Evolutionary conservation across 2,888 invertebrate species (phyloP), one percentile per base, ranked within the genome.

Genomic region (Oscheius sp.): DNA sequence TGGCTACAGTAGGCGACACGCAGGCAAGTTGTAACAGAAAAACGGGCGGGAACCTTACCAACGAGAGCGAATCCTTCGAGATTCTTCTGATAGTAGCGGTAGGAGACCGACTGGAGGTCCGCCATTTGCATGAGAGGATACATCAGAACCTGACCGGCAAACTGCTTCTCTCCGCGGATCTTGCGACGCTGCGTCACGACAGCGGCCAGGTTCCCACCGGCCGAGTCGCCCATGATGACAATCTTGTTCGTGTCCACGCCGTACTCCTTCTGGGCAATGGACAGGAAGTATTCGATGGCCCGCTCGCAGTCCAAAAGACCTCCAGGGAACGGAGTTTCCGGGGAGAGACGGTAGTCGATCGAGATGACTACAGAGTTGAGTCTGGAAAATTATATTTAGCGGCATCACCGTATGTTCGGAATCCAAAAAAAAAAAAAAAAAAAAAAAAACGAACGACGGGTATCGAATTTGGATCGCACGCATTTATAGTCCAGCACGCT

Each of bases 291-390:
- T 9, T 83, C 84, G 37, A 89, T 86, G 5, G 86, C 90, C 1
- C 79, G 75, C 48, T 89, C 81, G 73, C 89, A 90, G 77, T 90
- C 90, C 2, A 88, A 83, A 53, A 89, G 85, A 1, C 89, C 87
- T 1, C 88, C 89, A 3, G 90, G 90, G 76, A 88, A 90, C 0
- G 85, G 84, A 70, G 89, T 85, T 77, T 89, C 88, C 3, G 90
- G 90, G 0, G 90, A 89, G 70, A 89, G 87, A 9, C 90, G 85
- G 77, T 90, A 90, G 48, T 84, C 84, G 35, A 84, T 76, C 33
- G 83, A 83, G 9, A 83, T 74, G 62, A 82, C 76, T 32, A 83
- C 59, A 1, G 78, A 77, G 35, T 76, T 75, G 60, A 79, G 76
- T 68, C 82, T 82, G 55, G 10, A 63, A 63, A 47, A 2, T 21